These are phyloP conservation scores for Halichoerus grypus DNA, from an alignment of 2,113 vertebrate genomes.

Conservation along the genomic window DNA sequence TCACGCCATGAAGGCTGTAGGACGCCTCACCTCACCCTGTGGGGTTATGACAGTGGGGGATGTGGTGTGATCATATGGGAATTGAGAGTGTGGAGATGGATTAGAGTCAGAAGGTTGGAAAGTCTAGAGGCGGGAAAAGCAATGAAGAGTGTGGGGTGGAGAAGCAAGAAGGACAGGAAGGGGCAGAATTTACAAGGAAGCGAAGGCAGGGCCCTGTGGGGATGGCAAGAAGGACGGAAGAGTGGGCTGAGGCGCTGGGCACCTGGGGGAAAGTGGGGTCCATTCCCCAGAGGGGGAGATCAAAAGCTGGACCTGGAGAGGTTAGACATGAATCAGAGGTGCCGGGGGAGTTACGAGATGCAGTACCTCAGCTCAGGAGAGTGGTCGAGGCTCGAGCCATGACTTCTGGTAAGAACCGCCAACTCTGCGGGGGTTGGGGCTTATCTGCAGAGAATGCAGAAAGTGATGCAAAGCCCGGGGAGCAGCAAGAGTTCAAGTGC, in stretches of 20 bases:
- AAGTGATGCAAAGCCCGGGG: background rate
- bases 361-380: background rate
- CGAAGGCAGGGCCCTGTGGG: background rate
- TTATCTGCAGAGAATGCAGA: background rate
- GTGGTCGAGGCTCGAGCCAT: background rate
- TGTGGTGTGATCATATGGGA: background rate
- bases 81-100: background rate
- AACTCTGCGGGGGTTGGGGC: background rate
- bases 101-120: background rate
- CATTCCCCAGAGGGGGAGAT: background rate
- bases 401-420: background rate
- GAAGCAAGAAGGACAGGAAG: background rate
- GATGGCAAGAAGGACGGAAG: background rate
- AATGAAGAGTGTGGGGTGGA: background rate
- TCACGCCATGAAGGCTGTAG: background rate
- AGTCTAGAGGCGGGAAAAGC: background rate
- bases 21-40: background rate
- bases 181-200: background rate
- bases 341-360: background rate
- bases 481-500: background rate
- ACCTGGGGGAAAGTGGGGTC: background rate
- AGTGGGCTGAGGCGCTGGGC: background rate
- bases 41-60: background rate
- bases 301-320: background rate
- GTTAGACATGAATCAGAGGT: background rate